These are phyloP conservation scores for Ligdia adustata DNA, from an alignment of 2,888 invertebrate genomes.

Conservation along the genomic window DNA sequence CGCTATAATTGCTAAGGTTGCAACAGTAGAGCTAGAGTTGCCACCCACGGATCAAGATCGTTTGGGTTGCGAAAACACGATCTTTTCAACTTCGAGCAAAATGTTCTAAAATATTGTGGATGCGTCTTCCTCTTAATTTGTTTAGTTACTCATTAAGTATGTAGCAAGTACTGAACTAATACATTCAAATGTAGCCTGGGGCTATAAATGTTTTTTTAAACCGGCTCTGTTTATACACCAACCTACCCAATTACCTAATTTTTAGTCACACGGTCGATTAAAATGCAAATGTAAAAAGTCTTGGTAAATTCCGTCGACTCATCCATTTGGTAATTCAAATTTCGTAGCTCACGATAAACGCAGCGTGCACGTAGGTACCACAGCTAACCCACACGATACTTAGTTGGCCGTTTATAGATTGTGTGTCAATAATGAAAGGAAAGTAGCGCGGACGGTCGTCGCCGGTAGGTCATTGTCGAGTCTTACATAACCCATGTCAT, in stretches of 20 bases:
- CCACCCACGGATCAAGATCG: slow-evolving; percentile 49
- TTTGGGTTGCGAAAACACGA: slow-evolving; percentile 42
- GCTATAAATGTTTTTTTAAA: no score
- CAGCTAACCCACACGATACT: slow-evolving; percentile 51
- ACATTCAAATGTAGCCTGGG: no score
- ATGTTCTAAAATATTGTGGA: slow-evolving; percentile 32
- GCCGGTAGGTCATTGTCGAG: slow-evolving; percentile 80
- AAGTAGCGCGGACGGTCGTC: slow-evolving; percentile 71
- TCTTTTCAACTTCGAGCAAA: slow-evolving; percentile 27
- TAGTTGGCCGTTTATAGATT: slow-evolving; percentile 65
- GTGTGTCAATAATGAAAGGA: slow-evolving; percentile 82
- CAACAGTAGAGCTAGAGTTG: slow-evolving; percentile 48
- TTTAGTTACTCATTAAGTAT: no score
- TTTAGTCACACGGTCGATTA: slow-evolving; percentile 16
- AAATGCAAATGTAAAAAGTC: slow-evolving; percentile 12
- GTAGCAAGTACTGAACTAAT: no score
- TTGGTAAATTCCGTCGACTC: slow-evolving; percentile 16
- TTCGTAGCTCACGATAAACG: slow-evolving; percentile 38
- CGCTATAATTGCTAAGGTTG: slow-evolving; percentile 57
- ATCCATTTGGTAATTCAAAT: slow-evolving; percentile 25
- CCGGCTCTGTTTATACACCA: background rate
- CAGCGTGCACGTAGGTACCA: slow-evolving; percentile 47
- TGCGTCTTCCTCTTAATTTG: no score
- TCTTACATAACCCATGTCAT: slow-evolving; percentile 75
- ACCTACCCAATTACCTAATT: slow-evolving; percentile 12